Base-by-base conservation (phyloP, 1,140 invertebrate genomes). In the Kradibia gibbosae region DNA sequence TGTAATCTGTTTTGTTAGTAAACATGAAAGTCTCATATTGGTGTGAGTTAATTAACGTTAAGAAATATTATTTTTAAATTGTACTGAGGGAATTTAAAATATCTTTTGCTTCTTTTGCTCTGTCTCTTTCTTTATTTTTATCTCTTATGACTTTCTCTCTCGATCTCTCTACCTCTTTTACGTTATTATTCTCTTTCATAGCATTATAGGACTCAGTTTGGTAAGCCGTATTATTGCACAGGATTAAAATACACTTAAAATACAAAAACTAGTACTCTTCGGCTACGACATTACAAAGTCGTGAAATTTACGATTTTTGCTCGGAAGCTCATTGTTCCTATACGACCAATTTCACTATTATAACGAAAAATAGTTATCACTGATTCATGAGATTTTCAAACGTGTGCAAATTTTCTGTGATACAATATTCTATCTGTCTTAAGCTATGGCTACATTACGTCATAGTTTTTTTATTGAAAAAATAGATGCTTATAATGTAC, bases 231-330 rank as follows among this genome's bases (percentile, higher is more conserved):
- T 28, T 67, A 81, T 81, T 75, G 28, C 57, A 48, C 67, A 48
- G 79, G 79, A 81, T 81, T 81, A 81, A 81, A 81, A 81, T 60
- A 72, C 60, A 75, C 72, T 81, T 81, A 81, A 81, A 81, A 81
- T 81, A 75, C 79, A 75, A 75, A 81, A 75, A 72, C 79, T 81
- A 55, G 57, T 72, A 60, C 48, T 77, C 3, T 42, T 62, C 57
- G 57, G 15, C 57, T 22, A 8, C 36, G 50, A 70, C 72, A 81
- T 76, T 81, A 57, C 79, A 81, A 81, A 60, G 72, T 81, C 73
- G 79, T 55, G 72, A 81, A 55, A 81, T 81, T 75, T 81, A 81
- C 25, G 73, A 67, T 39, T 39, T 28, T 34, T 42, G 53, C 39
- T 57, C 72, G 72, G 79, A 81, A 81, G 79, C 79, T 81, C 79